These are phyloP conservation scores for Bombus vancouverensis DNA, from an alignment of 1,140 invertebrate species.

Conservation along the genomic window DNA sequence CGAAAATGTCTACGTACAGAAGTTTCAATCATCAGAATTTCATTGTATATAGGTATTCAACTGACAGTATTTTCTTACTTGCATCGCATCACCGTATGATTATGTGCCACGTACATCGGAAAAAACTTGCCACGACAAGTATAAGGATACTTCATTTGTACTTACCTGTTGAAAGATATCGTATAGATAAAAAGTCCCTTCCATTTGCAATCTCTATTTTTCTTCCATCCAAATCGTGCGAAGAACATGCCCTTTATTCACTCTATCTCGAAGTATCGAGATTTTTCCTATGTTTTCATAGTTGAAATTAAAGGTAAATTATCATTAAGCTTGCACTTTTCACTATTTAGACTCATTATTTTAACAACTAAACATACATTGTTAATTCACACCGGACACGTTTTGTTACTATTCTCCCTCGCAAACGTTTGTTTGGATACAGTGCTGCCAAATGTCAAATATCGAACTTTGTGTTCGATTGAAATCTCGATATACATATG, in stretches of 20 bases:
- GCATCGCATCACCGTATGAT: not conserved
- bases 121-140: slow-evolving; percentile 30
- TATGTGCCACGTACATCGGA: not conserved
- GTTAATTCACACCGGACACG: too few species aligned
- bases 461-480: not conserved
- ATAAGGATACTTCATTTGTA: slow-evolving; percentile 18
- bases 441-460: not conserved
- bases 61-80: not conserved
- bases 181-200: not conserved
- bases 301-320: not conserved
- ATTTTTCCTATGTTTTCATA: not conserved
- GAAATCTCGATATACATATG: not conserved
- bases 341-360: not conserved
- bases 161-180: slow-evolving; percentile 11
- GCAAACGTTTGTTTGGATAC: not conserved
- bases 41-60: not conserved
- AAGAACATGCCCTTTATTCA: not conserved
- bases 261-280: not conserved
- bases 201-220: not conserved
- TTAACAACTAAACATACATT: not conserved
- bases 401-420: not conserved
- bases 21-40: not conserved
- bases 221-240: not conserved
- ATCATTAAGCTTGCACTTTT: too few species aligned
- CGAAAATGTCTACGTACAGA: not conserved